These are phyloP conservation scores for Agrotis ipsilon DNA, from an alignment of 2,888 invertebrate species.

Conservation along the genomic window DNA sequence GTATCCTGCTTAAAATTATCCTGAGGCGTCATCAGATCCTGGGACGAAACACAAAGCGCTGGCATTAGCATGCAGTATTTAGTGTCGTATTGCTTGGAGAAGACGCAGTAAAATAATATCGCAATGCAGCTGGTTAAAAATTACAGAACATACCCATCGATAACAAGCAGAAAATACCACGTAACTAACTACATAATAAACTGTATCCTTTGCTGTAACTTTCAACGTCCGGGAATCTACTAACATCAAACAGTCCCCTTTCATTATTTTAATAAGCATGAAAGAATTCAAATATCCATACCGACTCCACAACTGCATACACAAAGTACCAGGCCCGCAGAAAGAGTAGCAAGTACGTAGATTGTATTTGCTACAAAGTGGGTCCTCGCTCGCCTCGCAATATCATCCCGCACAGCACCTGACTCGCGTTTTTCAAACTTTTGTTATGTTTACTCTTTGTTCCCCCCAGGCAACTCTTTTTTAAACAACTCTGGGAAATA, in stretches of 20 bases:
- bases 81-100: neutral
- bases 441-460: conserved; percentile 65
- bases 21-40: no score
- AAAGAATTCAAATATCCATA: conserved; percentile 40
- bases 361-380: conserved; percentile 60
- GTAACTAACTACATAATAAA: neutral
- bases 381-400: conserved; percentile 51
- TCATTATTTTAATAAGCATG: neutral
- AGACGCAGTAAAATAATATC: neutral
- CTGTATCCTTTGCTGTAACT: no score
- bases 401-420: conserved; percentile 61
- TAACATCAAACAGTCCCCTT: neutral
- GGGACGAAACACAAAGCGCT: no score
- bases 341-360: conserved; percentile 39
- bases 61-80: no score
- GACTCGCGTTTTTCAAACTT: conserved; percentile 63
- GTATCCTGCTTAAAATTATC: no score
- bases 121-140: neutral
- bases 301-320: conserved; percentile 11
- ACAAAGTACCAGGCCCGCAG: conserved; percentile 44
- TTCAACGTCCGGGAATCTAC: neutral
- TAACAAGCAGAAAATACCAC: neutral
- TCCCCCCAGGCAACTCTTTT: conserved; percentile 51
- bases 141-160: neutral
- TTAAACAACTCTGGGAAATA: conserved; percentile 51